phyloP scores from a whole-genome alignment of 2,888 invertebrate species.

The Trichogramma dendrolimi region DNA sequence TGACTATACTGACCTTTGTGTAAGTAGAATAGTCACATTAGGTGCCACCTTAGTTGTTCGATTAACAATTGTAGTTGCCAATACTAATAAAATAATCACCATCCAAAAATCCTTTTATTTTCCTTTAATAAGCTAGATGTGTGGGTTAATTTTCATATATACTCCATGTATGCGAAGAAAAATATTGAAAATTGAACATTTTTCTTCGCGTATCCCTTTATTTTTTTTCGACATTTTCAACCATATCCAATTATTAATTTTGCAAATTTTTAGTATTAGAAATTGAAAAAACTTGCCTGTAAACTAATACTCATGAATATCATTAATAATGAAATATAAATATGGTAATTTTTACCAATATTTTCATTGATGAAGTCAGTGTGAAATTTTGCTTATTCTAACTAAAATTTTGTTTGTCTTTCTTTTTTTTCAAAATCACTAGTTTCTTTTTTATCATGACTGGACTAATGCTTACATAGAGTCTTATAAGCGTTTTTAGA shows the following conservation, averaged over 20 bases:
- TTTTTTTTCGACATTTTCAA: no score
- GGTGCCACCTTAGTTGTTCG: constrained; percentile 29
- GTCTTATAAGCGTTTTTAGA: not conserved
- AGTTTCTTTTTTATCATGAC: no score
- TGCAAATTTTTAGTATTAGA: no score
- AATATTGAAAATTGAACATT: constrained; percentile 7
- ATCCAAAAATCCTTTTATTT: constrained; percentile 40
- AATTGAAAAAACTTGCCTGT: constrained; percentile 10
- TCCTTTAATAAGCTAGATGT: constrained; percentile 42
- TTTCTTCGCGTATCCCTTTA: constrained; percentile 5
- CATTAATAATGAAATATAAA: not conserved
- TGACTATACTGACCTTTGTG: constrained; percentile 18
- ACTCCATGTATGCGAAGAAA: constrained; percentile 25
- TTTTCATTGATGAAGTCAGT: no score
- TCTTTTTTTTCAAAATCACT: constrained; percentile 6
- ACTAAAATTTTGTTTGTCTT: not conserved
- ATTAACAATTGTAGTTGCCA: constrained; percentile 24
- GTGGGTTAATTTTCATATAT: constrained; percentile 34
- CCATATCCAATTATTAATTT: no score
- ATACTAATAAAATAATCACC: constrained; percentile 39
- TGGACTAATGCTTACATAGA: no score
- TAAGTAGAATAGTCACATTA: constrained; percentile 29
- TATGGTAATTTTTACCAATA: constrained; percentile 2
- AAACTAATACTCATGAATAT: not conserved
- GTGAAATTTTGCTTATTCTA: not conserved